Evolutionary conservation across 2,113 vertebrate species (phyloP).

Genomic region (Turdus rufiventris): DNA sequence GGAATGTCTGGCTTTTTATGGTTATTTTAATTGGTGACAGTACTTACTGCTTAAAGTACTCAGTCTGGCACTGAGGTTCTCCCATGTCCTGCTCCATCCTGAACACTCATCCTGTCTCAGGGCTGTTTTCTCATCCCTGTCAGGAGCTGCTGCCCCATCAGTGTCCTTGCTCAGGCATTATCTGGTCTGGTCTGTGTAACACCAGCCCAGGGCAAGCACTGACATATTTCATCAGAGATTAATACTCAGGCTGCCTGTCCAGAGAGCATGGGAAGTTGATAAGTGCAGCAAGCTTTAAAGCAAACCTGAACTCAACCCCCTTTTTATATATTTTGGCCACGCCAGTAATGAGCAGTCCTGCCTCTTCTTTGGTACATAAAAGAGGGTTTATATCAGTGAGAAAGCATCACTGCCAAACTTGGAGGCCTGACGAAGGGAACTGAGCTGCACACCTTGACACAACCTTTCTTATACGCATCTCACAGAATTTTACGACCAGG

Average conservation of each 20-base stretch:
- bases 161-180: background rate
- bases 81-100: slow-evolving; percentile 18
- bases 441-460: background rate
- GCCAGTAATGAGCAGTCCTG: background rate
- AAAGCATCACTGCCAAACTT: background rate
- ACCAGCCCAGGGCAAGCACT: background rate
- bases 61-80: slow-evolving; percentile 12
- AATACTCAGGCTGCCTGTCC: background rate
- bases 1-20: slow-evolving; percentile 58
- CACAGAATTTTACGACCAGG: background rate
- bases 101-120: background rate
- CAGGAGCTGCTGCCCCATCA: background rate
- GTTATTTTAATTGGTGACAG: slow-evolving; percentile 62
- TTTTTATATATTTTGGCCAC: background rate
- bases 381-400: background rate
- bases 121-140: background rate
- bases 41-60: slow-evolving; percentile 10
- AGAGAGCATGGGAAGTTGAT: background rate
- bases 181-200: background rate
- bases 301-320: background rate
- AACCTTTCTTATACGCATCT: background rate
- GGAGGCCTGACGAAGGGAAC: background rate
- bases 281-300: background rate
- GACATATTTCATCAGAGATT: background rate
- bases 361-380: background rate